Conservation (phyloP, 2,113 vertebrate species). For the Eupsittula cactorum region DNA sequence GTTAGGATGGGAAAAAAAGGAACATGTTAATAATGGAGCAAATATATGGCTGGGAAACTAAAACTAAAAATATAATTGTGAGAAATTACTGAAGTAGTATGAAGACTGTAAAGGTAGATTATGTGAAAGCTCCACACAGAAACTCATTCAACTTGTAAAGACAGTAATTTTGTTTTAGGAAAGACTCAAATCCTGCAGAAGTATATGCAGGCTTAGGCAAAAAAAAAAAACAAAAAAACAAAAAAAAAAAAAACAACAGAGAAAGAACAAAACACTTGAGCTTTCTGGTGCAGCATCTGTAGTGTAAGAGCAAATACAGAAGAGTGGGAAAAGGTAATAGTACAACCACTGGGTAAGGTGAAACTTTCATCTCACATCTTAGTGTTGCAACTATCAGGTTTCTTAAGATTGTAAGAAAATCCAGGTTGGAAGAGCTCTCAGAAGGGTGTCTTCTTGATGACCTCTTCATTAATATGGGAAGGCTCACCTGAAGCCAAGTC, state of each 20-base stretch:
- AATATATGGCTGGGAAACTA: neutral
- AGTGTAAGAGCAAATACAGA: neutral
- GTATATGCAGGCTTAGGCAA: neutral
- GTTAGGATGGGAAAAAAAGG: rapidly evolving
- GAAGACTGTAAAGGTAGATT: neutral
- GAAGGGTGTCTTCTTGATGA: neutral
- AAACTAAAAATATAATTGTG: neutral
- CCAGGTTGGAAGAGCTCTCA: neutral
- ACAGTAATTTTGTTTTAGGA: neutral
- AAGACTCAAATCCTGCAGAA: neutral
- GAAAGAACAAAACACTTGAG: neutral
- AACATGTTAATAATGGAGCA: neutral
- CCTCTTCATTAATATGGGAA: neutral
- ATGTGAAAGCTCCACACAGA: neutral
- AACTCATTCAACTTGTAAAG: neutral
- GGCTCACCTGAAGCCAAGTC: neutral
- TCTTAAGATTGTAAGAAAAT: neutral
- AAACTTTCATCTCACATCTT: neutral
- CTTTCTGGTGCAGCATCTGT: neutral
- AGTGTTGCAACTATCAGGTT: neutral
- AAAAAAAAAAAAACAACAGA: neutral
- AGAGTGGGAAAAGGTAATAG: neutral
- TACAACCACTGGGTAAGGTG: neutral
- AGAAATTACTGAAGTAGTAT: neutral
- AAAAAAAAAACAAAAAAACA: neutral